Evolutionary conservation across 1,140 invertebrate genomes (phyloP).

Genomic region (Apis mellifera): Amel_HAv3.1 CM009931.2:17620501-17621000

Average conservation of each 20-base stretch:
- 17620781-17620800: not conserved
- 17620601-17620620: not conserved
- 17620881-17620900: not conserved
- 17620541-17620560: not conserved
- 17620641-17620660: not conserved
- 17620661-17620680: conserved; percentile 16
- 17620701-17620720: not conserved
- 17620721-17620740: conserved; percentile 17
- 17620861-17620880: too few species aligned
- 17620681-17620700: conserved; percentile 10
- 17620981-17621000: not conserved
- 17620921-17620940: not conserved
- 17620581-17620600: not conserved
- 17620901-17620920: too few species aligned
- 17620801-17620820: not conserved
- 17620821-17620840: too few species aligned
- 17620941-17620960: not conserved
- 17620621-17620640: not conserved
- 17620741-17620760: not conserved
- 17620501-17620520: not conserved
- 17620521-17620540: not conserved
- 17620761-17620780: not conserved
- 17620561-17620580: not conserved
- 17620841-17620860: too few species aligned
- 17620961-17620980: not conserved